These are phyloP conservation scores for Sebastes wilsoni DNA, from an alignment of 2,797 vertebrate genomes.

Conservation along the genomic window DNA sequence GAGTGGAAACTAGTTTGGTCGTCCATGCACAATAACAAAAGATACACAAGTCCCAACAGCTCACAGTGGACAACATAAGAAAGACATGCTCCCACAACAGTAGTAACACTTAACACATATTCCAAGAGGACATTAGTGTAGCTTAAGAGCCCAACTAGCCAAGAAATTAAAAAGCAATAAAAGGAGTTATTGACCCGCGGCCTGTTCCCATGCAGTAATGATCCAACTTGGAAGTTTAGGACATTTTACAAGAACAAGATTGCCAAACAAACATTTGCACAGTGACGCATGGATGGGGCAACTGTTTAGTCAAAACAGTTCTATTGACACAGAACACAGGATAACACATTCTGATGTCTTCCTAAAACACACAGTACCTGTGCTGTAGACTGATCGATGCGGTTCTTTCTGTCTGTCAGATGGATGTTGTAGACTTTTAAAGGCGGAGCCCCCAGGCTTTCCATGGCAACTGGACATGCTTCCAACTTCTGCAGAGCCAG, in stretches of 20 bases:
- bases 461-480: slow-evolving; percentile 77
- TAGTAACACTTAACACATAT: not conserved
- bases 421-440: slow-evolving; percentile 85
- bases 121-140: not conserved
- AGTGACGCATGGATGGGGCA: not conserved
- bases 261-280: not conserved
- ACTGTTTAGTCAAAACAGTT: not conserved
- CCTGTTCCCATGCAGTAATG: not conserved
- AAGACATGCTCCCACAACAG: not conserved
- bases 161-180: not conserved
- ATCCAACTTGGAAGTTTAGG: not conserved
- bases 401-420: slow-evolving; percentile 83
- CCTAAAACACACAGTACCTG: slow-evolving; percentile 68
- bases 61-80: not conserved
- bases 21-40: not conserved
- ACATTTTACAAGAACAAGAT: not conserved
- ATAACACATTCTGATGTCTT: not conserved
- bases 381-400: slow-evolving; percentile 74
- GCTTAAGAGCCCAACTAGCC: not conserved
- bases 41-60: not conserved
- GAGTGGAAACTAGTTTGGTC: not conserved
- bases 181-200: not conserved
- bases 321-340: not conserved
- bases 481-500: slow-evolving; percentile 83
- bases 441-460: slow-evolving; percentile 84